These are phyloP conservation scores for Steatocranus sp. DNA, from an alignment of 2,797 vertebrate genomes.

Conservation along the genomic window DNA sequence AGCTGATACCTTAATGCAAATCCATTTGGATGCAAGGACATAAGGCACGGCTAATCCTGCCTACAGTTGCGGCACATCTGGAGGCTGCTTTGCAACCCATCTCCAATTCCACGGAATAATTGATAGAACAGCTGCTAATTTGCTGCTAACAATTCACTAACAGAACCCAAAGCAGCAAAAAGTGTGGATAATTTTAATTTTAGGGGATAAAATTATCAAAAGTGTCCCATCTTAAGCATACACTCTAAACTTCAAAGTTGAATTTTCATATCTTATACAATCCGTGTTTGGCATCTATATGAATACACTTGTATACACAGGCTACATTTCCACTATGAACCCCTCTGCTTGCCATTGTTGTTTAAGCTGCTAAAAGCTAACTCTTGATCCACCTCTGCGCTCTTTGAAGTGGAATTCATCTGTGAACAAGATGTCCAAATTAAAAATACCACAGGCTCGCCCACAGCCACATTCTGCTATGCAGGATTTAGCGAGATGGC, in stretches of 20 bases:
- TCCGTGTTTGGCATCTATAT: neutral
- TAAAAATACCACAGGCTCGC: conserved; percentile 31
- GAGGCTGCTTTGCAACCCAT: neutral
- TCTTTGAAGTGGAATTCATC: conserved; percentile 54
- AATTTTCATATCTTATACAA: neutral
- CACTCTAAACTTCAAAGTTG: neutral
- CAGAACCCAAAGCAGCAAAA: neutral
- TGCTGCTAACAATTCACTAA: neutral
- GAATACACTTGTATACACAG: neutral
- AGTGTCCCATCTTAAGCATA: neutral
- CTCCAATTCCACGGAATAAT: neutral
- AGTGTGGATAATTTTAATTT: neutral
- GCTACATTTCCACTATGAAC: neutral
- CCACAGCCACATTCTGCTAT: neutral
- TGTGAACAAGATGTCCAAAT: conserved; percentile 56
- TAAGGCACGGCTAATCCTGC: neutral
- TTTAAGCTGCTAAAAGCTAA: neutral
- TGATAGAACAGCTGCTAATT: neutral
- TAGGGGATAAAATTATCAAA: neutral
- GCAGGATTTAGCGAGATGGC: neutral
- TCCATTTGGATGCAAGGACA: neutral
- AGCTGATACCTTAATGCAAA: neutral
- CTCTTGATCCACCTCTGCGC: conserved; percentile 1
- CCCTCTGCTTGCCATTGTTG: neutral
- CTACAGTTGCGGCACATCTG: neutral